These are phyloP conservation scores for Sebastes taczanowskii DNA, from an alignment of 2,797 vertebrate species.

Conservation along the genomic window DNA sequence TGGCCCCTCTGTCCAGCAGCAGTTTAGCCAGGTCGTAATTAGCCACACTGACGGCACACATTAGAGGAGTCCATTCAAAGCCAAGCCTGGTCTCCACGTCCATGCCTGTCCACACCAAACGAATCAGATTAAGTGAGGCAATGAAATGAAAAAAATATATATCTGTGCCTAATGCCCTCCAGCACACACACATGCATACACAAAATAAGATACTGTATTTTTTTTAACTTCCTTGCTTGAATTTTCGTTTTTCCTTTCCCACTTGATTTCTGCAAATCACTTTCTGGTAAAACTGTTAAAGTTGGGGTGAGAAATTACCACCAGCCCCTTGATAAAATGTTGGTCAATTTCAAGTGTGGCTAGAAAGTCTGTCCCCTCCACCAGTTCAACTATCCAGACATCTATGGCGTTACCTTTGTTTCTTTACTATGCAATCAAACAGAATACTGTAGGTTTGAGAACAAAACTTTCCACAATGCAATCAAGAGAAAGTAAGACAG, in stretches of 20 bases:
- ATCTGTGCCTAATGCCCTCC: neutral
- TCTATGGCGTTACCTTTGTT: too few species aligned
- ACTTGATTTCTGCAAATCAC: neutral
- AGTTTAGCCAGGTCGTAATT: constrained; percentile 84
- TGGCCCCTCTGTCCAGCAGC: constrained; percentile 92
- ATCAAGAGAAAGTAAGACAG: too few species aligned
- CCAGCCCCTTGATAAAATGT: too few species aligned
- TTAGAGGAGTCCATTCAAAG: constrained; percentile 93
- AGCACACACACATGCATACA: neutral
- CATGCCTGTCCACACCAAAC: constrained; percentile 80
- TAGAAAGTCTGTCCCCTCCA: too few species aligned
- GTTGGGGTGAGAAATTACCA: too few species aligned
- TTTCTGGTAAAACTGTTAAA: neutral
- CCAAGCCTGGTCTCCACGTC: constrained; percentile 87
- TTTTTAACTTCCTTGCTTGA: neutral
- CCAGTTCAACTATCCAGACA: too few species aligned
- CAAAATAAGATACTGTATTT: neutral
- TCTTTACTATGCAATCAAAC: too few species aligned
- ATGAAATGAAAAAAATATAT: neutral
- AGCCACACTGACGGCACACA: constrained; percentile 89
- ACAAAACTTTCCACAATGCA: too few species aligned
- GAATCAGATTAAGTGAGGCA: neutral
- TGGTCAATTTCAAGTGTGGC: too few species aligned
- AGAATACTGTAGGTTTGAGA: too few species aligned
- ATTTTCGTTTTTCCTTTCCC: neutral